phyloP scores from a whole-genome alignment of 2,113 vertebrate genomes.

The Thermophis baileyi region DNA sequence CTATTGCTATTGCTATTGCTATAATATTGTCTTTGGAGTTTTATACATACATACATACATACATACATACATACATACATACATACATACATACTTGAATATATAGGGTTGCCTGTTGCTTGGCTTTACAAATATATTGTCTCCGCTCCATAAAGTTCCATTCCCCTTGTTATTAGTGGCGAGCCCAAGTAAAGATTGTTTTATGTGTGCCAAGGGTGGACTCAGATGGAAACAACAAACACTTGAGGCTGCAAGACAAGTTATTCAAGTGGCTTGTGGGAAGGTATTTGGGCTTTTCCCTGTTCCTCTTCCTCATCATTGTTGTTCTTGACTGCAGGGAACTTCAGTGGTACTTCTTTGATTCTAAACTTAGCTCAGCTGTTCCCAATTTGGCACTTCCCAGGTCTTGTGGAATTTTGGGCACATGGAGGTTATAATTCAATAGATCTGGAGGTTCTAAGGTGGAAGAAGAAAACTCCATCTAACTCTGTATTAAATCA shows the following conservation, averaged over 20 bases:
- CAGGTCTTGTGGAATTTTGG: neutral
- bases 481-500: neutral
- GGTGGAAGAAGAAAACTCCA: neutral
- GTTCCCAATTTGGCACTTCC: neutral
- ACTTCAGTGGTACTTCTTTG: constrained; percentile 3
- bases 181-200: constrained; percentile 47
- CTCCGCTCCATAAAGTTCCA: constrained; percentile 16
- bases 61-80: no score
- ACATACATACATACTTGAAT: neutral
- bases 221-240: constrained; percentile 62
- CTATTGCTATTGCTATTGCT: no score
- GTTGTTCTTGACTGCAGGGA: neutral
- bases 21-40: neutral
- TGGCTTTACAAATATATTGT: constrained; percentile 4
- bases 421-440: neutral
- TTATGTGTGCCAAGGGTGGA: constrained; percentile 60
- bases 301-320: constrained; percentile 52
- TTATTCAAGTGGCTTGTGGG: constrained; percentile 61
- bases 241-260: constrained; percentile 57
- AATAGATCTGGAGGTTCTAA: neutral
- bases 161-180: constrained; percentile 34
- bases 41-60: no score
- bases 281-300: constrained; percentile 62
- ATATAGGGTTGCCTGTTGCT: neutral
- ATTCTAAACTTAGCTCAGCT: neutral